A percentile compares a stretch with the other conserved stretches of the same genome.
Evolutionary conservation across 2,797 vertebrate species (phyloP).

Genomic region (Pipistrellus pipistrellus): DNA sequence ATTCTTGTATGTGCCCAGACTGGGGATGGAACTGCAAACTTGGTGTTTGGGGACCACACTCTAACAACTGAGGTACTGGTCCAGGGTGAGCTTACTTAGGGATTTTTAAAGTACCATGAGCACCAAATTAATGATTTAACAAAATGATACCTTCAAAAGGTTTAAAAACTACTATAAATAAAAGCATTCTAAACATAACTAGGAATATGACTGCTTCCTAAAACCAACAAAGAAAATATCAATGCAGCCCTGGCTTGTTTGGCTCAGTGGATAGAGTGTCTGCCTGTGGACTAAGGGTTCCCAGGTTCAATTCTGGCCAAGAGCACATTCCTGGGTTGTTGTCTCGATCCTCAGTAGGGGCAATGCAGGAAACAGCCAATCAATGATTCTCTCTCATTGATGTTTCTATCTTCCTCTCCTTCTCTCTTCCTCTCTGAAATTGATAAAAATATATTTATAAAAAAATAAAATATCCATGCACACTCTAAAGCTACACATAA

Average conservation of each 20-base stretch:
- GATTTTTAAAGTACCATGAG: not conserved
- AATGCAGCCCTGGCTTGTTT: not conserved
- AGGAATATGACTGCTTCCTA: not conserved
- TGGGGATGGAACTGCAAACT: not conserved
- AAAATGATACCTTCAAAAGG: not conserved
- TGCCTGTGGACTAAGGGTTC: too few species aligned
- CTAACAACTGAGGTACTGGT: not conserved
- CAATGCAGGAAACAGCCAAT: too few species aligned
- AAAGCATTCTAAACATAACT: slow-evolving; percentile 29
- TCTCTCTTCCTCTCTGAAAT: too few species aligned
- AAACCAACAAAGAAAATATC: not conserved
- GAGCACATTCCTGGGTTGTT: too few species aligned
- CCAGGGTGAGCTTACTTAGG: not conserved
- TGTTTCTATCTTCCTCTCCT: too few species aligned
- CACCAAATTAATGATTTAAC: not conserved
- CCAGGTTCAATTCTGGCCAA: too few species aligned
- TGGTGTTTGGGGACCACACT: not conserved
- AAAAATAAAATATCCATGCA: not conserved
- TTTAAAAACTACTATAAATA: not conserved
- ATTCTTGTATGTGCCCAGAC: not conserved
- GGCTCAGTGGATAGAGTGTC: too few species aligned
- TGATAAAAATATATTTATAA: not conserved
- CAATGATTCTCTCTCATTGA: too few species aligned
- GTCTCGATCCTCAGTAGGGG: too few species aligned
- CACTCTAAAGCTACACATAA: not conserved